A percentile compares a stretch with the other conserved stretches of the same genome.
Evolutionary conservation across 1,140 invertebrate species (phyloP).

Genomic region (Littorina saxatilis): DNA sequence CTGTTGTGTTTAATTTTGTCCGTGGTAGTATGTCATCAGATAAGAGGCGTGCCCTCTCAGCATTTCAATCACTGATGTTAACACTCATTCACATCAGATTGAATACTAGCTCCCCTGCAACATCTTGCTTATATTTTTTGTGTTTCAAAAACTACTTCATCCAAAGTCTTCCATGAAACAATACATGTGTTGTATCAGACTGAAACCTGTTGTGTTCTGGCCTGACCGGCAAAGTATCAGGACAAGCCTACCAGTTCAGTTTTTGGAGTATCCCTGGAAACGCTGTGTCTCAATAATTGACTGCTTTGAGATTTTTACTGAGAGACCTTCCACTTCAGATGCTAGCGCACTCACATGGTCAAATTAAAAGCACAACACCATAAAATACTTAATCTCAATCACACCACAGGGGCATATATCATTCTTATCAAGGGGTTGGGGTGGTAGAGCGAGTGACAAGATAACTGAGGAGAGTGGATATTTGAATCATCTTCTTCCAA

Average conservation of each 20-base stretch:
- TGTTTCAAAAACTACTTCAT: conserved; percentile 30
- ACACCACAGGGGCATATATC: conserved; percentile 41
- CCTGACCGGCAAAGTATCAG: too few species aligned
- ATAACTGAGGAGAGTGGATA: conserved; percentile 41
- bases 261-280: conserved; percentile 33
- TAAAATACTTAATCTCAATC: conserved; percentile 44
- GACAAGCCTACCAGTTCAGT: conserved; percentile 20
- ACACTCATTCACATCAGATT: neutral
- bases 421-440: conserved; percentile 45
- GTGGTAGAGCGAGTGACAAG: conserved; percentile 47
- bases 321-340: too few species aligned
- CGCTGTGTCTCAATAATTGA: conserved; percentile 18
- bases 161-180: conserved; percentile 32
- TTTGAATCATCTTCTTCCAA: conserved; percentile 23
- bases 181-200: conserved; percentile 42
- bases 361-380: conserved; percentile 37
- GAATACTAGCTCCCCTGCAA: too few species aligned
- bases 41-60: neutral
- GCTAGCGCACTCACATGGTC: too few species aligned
- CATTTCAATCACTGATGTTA: neutral
- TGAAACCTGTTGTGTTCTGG: conserved; percentile 46
- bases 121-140: conserved; percentile 41
- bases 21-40: neutral
- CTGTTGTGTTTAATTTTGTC: neutral
- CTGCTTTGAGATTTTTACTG: too few species aligned